Conservation (phyloP, 2,797 vertebrate genomes). For the Amblyraja radiata region DNA sequence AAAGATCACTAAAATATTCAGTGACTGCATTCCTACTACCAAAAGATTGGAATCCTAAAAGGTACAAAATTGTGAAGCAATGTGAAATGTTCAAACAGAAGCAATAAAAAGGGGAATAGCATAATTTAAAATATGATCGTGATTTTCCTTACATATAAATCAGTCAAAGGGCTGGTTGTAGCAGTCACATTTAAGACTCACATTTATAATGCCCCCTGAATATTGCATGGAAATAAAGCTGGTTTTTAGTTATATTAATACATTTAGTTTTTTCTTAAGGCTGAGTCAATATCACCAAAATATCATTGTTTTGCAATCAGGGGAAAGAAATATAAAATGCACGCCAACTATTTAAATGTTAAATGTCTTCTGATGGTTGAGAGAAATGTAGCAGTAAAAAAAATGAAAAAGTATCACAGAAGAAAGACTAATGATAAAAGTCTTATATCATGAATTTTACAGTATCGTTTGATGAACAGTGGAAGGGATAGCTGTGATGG, state of each 20-base stretch:
- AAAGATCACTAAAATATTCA: background rate
- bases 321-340: background rate
- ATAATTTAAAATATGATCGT: background rate
- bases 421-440: conserved; percentile 32
- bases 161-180: background rate
- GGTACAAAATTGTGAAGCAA: background rate
- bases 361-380: conserved; percentile 29
- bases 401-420: background rate
- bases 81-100: background rate
- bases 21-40: background rate
- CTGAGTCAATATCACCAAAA: background rate
- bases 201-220: background rate
- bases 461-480: conserved; percentile 36
- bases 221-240: background rate
- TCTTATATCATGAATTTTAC: conserved; percentile 35
- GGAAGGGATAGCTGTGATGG: conserved; percentile 22
- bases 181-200: conserved; percentile 14
- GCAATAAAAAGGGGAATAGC: background rate
- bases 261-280: background rate
- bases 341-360: conserved; percentile 18
- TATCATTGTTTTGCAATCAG: background rate
- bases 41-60: background rate
- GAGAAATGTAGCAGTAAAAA: conserved; percentile 14
- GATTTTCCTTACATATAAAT: conserved; percentile 11
- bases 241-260: background rate